Evolutionary conservation across 92 coral and sea anemone species (phyloP), one percentile per base, ranked within the genome.

Genomic region (Plumapathes pennacea): DNA sequence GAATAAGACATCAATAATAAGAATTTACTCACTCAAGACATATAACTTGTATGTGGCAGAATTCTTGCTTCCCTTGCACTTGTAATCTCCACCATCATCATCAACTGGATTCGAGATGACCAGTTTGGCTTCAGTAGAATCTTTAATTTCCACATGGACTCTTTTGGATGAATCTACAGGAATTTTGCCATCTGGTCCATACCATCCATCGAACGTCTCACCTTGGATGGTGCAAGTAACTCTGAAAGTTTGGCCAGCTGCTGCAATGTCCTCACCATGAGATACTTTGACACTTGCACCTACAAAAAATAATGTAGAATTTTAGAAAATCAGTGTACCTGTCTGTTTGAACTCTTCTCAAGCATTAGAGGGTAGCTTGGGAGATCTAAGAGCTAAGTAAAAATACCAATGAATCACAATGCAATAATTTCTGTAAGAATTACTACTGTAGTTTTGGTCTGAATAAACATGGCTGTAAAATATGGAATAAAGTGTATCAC

Each of bases 161-260:
- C 5, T 14, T 0, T 22, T 47, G 37, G 38, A 3, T 12, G 67
- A 32, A 17, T 3, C 10, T 12, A 13, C 0, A 5, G 56, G n/a
- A 21, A 73, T 18, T 19, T 45, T 14, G 1, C 4, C 54, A 60
- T 10, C 44, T 2, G 31, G 23, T 29, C 32, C 13, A 27, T 20
- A 55, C 89, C 89, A 82, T 11, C 74, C 83, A 27, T 0, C 2
- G 32, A 75, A 82, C 18, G 5, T 12, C 21, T 82, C 89, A 1
- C 63, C 50, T 1, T 36, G 43, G 13, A 82, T 28, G 0, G 46
- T 47, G 28, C 89, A 82, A 0, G 0, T 13, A 25, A 42, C 49
- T 1, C 1, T 0, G 2, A 23, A 11, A 9, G 6, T 6, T 8
- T 38, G 20, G 15, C 77, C 71, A 37, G 44, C 27, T 21, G 54